Percentiles rank a stretch among this genome's conserved stretches.
phyloP scores from a whole-genome alignment of 2,113 vertebrate species.

The Fregata magnificens region DNA sequence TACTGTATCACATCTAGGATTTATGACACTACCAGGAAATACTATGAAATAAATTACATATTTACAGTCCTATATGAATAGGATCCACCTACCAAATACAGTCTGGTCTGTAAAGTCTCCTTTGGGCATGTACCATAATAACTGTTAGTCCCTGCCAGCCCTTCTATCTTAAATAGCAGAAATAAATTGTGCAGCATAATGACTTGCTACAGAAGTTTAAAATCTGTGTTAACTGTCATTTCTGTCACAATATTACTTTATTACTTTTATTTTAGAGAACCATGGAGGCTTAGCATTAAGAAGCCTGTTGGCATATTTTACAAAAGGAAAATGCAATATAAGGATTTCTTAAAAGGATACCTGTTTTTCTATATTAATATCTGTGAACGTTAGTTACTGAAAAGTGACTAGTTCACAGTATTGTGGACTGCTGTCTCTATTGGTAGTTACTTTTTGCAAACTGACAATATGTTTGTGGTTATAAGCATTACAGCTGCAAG shows the following conservation, averaged over 20 bases:
- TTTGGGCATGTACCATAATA: background rate
- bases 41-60: background rate
- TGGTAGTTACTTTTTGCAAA: background rate
- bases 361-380: background rate
- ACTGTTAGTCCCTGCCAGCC: accelerated
- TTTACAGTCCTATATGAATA: background rate
- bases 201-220: background rate
- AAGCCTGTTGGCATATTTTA: background rate
- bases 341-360: background rate
- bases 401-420: background rate
- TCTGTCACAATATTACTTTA: background rate
- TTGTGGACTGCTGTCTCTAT: background rate
- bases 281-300: accelerated
- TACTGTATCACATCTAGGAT: background rate
- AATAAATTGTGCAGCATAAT: background rate
- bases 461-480: background rate
- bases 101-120: background rate
- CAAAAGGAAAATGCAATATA: background rate
- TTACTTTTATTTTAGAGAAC: background rate
- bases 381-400: background rate
- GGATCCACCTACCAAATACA: background rate
- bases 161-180: background rate
- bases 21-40: background rate
- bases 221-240: background rate
- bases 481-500: background rate